Evolutionary conservation across 1,140 invertebrate species (phyloP), one percentile per base, ranked within the genome.

Genomic region (Conus betulinus): DNA sequence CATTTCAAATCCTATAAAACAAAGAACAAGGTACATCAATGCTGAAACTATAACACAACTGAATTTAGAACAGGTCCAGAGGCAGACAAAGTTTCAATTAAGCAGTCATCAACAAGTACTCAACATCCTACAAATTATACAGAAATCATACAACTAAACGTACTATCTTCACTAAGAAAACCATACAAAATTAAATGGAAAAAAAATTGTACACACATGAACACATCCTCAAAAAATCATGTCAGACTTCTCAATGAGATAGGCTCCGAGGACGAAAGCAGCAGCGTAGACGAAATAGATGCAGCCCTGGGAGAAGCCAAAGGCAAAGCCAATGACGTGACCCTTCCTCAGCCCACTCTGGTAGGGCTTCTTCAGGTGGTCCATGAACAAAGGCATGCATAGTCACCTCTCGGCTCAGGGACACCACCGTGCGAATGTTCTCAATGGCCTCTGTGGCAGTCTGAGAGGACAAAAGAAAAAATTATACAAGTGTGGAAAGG

Each of bases 241-340:
- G 27, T 96, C 96, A 52, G 96, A 95, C 76, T 97, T 94, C 2
- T 89, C 78, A 55, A 98, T 97, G 23, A 98, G 95, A 87, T 97
- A 96, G 0, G 97, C 97, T 8, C 98, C 98, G 92, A 98, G 98
- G 92, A 97, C 97, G 91, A 98, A 96, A 76, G 97, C 97, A 8
- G 97, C 95, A 20, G 97, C 97, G 93, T 98, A 98, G 0, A 97
- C 97, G 90, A 98, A 97, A 90, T 97, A 97, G 2, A 97, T 97
- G 1, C 97, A 96, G 10, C 97, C 97, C 94, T 98, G 97, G 1
- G 92, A 97, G 89, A 98, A 96, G 3, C 97, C 97, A 94, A 98
- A 98, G 15, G 98, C 97, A 51, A 97, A 79, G 13, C 97, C 95
- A 88, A 92, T 88, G 88, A 97, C 95, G 79, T 97, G 97, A 76